phyloP scores from a whole-genome alignment of 2,113 vertebrate genomes.

The Glaucomys volans region DNA sequence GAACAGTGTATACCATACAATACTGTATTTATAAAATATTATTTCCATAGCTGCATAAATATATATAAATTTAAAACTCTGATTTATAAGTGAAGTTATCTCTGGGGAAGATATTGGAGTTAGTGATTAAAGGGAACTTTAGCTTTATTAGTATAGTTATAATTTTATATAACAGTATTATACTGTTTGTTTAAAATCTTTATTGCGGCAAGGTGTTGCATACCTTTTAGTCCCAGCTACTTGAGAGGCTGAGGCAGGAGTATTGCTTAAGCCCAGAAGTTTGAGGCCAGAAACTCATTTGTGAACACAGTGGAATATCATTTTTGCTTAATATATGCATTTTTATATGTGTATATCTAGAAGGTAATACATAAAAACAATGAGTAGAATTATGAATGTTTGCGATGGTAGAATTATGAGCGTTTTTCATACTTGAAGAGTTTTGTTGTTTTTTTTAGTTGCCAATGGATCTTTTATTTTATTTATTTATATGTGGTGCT shows the following conservation, averaged over 20 bases:
- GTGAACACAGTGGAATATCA: background rate
- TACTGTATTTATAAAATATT: background rate
- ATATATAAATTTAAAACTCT: background rate
- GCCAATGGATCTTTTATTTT: too few species aligned
- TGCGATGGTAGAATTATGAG: background rate
- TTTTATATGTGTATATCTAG: background rate
- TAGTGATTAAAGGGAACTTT: conserved; percentile 8
- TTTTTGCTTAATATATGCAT: background rate
- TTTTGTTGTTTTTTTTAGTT: background rate
- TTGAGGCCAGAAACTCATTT: background rate
- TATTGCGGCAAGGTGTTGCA: background rate
- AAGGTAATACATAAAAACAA: background rate
- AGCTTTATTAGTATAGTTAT: background rate
- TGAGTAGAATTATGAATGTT: too few species aligned
- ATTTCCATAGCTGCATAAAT: background rate
- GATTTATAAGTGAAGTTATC: background rate
- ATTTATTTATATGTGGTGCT: too few species aligned
- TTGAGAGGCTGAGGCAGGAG: background rate
- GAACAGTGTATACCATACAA: background rate
- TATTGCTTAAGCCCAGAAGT: background rate
- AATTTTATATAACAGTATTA: conserved; percentile 39
- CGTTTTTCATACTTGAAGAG: background rate
- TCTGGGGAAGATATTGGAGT: background rate
- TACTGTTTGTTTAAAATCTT: conserved; percentile 30
- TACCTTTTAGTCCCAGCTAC: background rate